Percentiles rank a stretch among this genome's conserved stretches.
phyloP scores from a whole-genome alignment of 2,113 vertebrate genomes.

The Coptodon bakossiorum region DNA sequence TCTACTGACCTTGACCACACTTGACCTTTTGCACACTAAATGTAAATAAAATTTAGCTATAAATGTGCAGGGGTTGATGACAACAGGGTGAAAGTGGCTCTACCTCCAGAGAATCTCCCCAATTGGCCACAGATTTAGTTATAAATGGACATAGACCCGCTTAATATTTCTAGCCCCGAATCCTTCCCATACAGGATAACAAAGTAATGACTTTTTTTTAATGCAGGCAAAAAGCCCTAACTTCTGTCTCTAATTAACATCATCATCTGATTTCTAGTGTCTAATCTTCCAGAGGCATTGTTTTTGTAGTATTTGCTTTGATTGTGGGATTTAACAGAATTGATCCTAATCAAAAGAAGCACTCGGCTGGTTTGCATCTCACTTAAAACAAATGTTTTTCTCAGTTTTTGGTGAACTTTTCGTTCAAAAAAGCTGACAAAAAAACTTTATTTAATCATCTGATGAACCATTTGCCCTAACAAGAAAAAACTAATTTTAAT shows the following conservation, averaged over 20 bases:
- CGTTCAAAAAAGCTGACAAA: not conserved
- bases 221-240: not conserved
- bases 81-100: not conserved
- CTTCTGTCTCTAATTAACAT: not conserved
- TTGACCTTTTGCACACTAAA: not conserved
- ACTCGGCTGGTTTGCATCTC: not conserved
- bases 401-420: not conserved
- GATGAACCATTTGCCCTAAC: not conserved
- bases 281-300: not conserved
- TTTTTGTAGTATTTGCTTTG: not conserved
- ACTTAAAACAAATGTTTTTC: not conserved
- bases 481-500: not conserved
- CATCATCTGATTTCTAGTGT: not conserved
- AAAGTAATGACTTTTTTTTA: not conserved
- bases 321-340: not conserved
- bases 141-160: fast-evolving
- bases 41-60: not conserved
- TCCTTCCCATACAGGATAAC: not conserved
- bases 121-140: not conserved
- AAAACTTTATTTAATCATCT: not conserved
- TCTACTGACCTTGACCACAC: not conserved
- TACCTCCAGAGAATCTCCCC: not conserved
- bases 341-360: not conserved
- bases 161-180: not conserved
- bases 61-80: not conserved